Base-by-base conservation (phyloP, 2,888 invertebrate species). In the Xestia sexstrigata region DNA sequence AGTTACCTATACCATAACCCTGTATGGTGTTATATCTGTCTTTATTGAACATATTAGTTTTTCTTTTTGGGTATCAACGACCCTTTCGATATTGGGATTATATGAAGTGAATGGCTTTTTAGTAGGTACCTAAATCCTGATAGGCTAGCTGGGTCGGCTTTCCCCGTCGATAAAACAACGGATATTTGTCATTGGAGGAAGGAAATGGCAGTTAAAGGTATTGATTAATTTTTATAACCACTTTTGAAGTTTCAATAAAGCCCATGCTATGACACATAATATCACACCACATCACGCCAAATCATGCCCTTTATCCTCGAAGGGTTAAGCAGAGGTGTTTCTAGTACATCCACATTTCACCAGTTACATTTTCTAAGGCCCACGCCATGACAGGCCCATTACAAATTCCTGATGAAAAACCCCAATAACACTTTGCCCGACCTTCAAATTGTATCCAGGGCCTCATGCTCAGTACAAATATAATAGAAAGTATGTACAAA, bases 141-240 rank as follows among this genome's bases (percentile, higher is more conserved):
- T 49, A 63, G 17, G 26, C 52, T 35, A 45, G 7, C 17, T 60
- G 11, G 9, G 1, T 58, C 45, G 76, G 76, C 1, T 45, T 75
- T 82, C 20, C 76, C 60, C 20, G 30, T 23, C 9, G 17, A 49
- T n/a, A 58, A 47, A 63, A n/a, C 9, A 74, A 9, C 11, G 6
- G 23, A n/a, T 81, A 47, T 81, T 79, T 23, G 74, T 81, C 66
- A 81, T 79, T 20, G 1, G 6, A 74, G 75, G 66, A 60, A 79
- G 52, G 73, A 78, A 73, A 23, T 49, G 52, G 3, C 45, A 15
- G 30, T 47, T 26, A 39, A 13, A 63, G 15, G 15, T 35, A 58
- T 58, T 35, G 23, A 35, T 73, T 9, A 35, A n/a, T 0, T 26
- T 55, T 55, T 66, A 81, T 4, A 23, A 39, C 45, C 30, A 20